Evolutionary conservation across 2,797 vertebrate species (phyloP), one percentile per base, ranked within the genome.

Genomic region (Acipenser oxyrinchus): DNA sequence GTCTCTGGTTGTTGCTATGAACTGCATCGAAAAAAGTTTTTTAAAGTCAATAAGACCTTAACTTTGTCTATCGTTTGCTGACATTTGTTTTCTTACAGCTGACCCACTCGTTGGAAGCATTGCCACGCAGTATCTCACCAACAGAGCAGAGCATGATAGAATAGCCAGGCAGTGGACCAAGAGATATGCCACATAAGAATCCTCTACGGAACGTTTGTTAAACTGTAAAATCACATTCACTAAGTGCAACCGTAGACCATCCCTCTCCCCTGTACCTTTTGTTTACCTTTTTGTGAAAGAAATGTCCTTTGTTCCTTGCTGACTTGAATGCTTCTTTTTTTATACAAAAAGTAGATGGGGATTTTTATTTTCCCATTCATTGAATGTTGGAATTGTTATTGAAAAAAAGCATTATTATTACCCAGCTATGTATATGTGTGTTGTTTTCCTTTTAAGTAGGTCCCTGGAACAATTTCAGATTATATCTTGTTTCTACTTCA

Each of bases 201-300:
- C 82, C 71, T 65, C 79, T 60, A 60, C 73, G 78, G 65, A 71
- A 37, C 78, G 85, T 79, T 75, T 78, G 86, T 81, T 87, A 85
- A 86, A 91, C 90, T 90, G 92, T 93, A 88, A 91, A 94, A 94
- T 94, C 95, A 97, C 95, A 95, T 87, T 94, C 94, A 93, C 93
- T 87, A 94, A 94, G 94, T 97, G 94, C 94, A 94, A 91, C 92
- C 76, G 79, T 91, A 86, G 79, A 81, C 85, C 88, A 76, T 63
- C 84, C 83, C 78, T 74, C 74, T 67, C 75, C 72, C 78, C 79
- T 77, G 76, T 77, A 82, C 86, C 81, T 86, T 91, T 89, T 85
- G 84, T 93, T 80, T 79, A 91, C 88, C 86, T 88, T 93, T 94
- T 92, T 90, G 88, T 91, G 93, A 91, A 89, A 87, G 84, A 88